Percentiles rank a stretch among this genome's conserved stretches.
Conservation (phyloP, 2,113 vertebrate genomes). For the Psittacara wagleri region DNA sequence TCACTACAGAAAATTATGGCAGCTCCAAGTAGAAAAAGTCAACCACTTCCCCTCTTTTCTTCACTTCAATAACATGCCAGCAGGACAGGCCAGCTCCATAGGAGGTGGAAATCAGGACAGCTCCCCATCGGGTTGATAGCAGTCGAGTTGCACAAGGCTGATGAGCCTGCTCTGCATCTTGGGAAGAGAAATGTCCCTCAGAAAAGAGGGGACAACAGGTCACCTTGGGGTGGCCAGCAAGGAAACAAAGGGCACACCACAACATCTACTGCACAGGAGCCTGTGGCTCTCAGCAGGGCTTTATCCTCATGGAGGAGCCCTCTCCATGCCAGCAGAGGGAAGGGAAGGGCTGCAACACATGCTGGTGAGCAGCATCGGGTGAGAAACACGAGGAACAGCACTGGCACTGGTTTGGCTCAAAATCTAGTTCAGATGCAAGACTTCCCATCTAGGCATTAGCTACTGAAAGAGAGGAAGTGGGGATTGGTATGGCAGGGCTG, state of each 20-base stretch:
- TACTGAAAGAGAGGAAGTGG: neutral
- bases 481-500: neutral
- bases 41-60: neutral
- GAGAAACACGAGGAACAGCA: neutral
- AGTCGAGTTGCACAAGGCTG: neutral
- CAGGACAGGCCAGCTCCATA: neutral
- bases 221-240: rapidly evolving
- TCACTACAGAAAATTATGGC: neutral
- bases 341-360: neutral
- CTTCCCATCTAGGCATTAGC: neutral
- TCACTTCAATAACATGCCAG: neutral
- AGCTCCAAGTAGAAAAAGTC: neutral
- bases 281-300: neutral
- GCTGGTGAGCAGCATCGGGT: rapidly evolving
- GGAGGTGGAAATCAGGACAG: neutral
- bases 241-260: neutral
- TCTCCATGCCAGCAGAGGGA: neutral
- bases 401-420: rapidly evolving
- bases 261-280: neutral
- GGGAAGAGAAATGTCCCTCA: neutral
- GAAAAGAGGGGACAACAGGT: neutral
- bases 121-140: neutral
- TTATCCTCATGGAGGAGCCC: neutral
- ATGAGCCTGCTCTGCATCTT: neutral
- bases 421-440: neutral